phyloP scores from a whole-genome alignment of 2,888 invertebrate species.

The Mechanitis mazaeus region DNA sequence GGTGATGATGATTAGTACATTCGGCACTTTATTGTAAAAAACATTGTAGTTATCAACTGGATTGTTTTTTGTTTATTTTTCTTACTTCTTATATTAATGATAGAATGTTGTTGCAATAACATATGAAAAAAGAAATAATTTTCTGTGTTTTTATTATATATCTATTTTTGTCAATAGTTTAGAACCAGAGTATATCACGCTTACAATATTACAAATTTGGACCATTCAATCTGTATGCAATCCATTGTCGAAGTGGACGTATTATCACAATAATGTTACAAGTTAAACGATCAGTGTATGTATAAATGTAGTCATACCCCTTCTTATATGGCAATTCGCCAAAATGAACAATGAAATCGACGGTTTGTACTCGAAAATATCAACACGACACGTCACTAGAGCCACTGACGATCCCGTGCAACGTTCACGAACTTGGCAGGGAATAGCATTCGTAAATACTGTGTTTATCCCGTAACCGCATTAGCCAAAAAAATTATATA shows the following conservation, averaged over 20 bases:
- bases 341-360: conserved; percentile 47
- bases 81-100: too few relatives aligned
- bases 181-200: too few relatives aligned
- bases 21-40: too few relatives aligned
- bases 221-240: not conserved
- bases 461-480: not conserved
- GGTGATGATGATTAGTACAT: too few relatives aligned
- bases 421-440: conserved; percentile 21
- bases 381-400: conserved; percentile 14
- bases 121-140: too few relatives aligned
- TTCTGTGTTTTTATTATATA: too few relatives aligned
- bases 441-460: conserved; percentile 8
- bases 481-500: too few relatives aligned
- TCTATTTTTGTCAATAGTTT: too few relatives aligned
- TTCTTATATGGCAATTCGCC: conserved; percentile 47
- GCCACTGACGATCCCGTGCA: conserved; percentile 3
- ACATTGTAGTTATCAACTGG: too few relatives aligned
- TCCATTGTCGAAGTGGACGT: not conserved
- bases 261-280: not conserved
- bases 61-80: too few relatives aligned
- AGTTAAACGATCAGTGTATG: conserved; percentile 14
- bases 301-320: not conserved
- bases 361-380: conserved; percentile 26
- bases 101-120: too few relatives aligned
- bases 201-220: too few relatives aligned